Percentiles rank a stretch among this genome's conserved stretches.
Conservation (phyloP, 2,888 invertebrate species). For the Orchestes rusci region DNA sequence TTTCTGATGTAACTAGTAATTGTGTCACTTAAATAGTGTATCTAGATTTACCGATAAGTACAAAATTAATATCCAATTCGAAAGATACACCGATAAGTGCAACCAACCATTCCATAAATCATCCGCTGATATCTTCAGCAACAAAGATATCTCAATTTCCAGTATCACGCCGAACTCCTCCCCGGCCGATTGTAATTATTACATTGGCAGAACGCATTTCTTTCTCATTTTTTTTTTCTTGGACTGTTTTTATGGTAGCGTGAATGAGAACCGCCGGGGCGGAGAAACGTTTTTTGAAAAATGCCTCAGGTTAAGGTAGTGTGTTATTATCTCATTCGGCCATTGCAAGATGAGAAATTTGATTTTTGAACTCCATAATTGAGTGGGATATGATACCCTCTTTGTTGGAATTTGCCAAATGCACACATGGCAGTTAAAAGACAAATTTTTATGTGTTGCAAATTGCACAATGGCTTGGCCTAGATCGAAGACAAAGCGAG, state of each 20-base stretch:
- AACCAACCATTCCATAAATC: slow-evolving; percentile 20
- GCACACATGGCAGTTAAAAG: too few species aligned
- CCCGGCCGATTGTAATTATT: slow-evolving; percentile 19
- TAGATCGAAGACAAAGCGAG: too few species aligned
- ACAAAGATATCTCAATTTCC: slow-evolving; percentile 22
- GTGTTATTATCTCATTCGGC: slow-evolving; percentile 37
- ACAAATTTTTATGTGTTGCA: too few species aligned
- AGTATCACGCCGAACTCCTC: slow-evolving; percentile 19
- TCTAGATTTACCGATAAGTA: slow-evolving; percentile 7
- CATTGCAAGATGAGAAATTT: too few species aligned
- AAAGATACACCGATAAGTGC: slow-evolving; percentile 18
- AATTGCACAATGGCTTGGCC: too few species aligned
- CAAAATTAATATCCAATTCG: slow-evolving; percentile 14
- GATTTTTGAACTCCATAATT: too few species aligned
- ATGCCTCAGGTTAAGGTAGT: slow-evolving; percentile 31
- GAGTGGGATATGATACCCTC: too few species aligned
- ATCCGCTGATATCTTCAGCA: slow-evolving; percentile 18
- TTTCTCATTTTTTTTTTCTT: slow-evolving; percentile 9
- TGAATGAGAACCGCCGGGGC: slow-evolving; percentile 22
- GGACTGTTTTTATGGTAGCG: slow-evolving; percentile 19
- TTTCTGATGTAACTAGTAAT: too few species aligned
- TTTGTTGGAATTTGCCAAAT: too few species aligned
- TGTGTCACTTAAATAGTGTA: too few species aligned
- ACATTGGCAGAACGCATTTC: slow-evolving; percentile 10
- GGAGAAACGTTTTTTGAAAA: slow-evolving; percentile 17